Conservation (phyloP, 1,140 invertebrate species). For the Penaeus vannamei region DNA sequence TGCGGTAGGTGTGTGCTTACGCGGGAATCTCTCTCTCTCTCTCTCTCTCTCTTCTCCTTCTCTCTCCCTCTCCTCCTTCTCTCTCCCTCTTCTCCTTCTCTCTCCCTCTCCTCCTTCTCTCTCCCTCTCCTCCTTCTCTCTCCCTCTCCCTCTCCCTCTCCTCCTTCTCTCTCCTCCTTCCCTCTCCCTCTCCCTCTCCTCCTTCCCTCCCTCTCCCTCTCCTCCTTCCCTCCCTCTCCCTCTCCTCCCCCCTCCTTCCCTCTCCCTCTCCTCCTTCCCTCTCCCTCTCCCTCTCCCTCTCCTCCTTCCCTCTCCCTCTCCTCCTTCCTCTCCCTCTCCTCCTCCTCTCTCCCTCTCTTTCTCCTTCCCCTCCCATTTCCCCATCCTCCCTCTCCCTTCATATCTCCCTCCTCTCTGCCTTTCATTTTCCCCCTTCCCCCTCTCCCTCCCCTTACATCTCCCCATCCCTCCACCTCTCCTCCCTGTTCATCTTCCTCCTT, state of each 20-base stretch:
- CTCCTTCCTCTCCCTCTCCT: neutral
- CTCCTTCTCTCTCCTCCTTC: neutral
- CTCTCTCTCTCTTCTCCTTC: constrained; percentile 4
- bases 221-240: neutral
- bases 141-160: no score
- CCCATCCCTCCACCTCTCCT: neutral
- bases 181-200: neutral
- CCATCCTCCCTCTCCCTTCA: neutral
- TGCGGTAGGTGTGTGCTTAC: neutral
- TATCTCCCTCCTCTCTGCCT: neutral
- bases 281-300: neutral
- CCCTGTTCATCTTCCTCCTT: neutral
- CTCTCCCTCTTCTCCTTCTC: no score
- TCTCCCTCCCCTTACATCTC: neutral
- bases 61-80: neutral
- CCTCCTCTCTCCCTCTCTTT: neutral
- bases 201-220: neutral
- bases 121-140: no score
- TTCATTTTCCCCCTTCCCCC: neutral
- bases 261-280: neutral
- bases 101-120: no score
- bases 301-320: neutral
- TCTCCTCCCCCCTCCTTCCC: neutral
- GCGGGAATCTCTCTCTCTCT: neutral
- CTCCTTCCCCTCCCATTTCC: neutral